These are phyloP conservation scores for Dysmachus trigonus DNA, from an alignment of 2,888 invertebrate genomes.

Conservation along the genomic window DNA sequence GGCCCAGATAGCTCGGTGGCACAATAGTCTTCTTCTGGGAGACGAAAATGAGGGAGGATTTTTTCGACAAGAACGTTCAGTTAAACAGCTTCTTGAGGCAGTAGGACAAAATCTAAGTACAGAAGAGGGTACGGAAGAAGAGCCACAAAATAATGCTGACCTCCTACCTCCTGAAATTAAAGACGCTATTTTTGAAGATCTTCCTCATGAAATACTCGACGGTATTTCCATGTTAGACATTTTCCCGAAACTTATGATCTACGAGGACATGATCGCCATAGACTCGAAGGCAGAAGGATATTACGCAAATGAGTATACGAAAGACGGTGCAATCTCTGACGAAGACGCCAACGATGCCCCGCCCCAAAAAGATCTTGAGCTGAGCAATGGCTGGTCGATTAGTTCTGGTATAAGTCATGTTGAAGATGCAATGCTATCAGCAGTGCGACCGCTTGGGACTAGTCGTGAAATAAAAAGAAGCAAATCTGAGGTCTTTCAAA, in stretches of 20 bases:
- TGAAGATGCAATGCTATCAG: conserved; percentile 61
- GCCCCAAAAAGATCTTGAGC: conserved; percentile 41
- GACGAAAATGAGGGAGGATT: conserved; percentile 53
- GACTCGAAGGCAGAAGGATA: conserved; percentile 71
- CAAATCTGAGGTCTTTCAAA: conserved; percentile 71
- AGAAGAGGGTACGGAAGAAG: conserved; percentile 69
- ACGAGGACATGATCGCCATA: conserved; percentile 72
- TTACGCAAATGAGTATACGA: conserved; percentile 65
- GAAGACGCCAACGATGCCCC: conserved; percentile 53
- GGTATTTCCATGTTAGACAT: conserved; percentile 89
- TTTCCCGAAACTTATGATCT: conserved; percentile 76
- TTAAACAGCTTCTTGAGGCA: conserved; percentile 50
- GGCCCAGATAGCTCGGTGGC: conserved; percentile 75
- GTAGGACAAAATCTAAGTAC: conserved; percentile 42
- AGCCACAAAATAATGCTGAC: conserved; percentile 82
- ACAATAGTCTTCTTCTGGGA: conserved; percentile 61
- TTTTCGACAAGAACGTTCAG: conserved; percentile 45
- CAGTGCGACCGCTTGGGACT: conserved; percentile 62
- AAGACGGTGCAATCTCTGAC: conserved; percentile 65
- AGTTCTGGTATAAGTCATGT: conserved; percentile 56
- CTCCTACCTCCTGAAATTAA: conserved; percentile 85
- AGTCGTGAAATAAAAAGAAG: conserved; percentile 71
- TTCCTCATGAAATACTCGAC: conserved; percentile 83
- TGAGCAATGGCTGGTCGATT: conserved; percentile 50
- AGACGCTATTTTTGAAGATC: conserved; percentile 85